Evolutionary conservation across 2,888 invertebrate genomes (phyloP).

Genomic region (Lamproptera curius): DNA sequence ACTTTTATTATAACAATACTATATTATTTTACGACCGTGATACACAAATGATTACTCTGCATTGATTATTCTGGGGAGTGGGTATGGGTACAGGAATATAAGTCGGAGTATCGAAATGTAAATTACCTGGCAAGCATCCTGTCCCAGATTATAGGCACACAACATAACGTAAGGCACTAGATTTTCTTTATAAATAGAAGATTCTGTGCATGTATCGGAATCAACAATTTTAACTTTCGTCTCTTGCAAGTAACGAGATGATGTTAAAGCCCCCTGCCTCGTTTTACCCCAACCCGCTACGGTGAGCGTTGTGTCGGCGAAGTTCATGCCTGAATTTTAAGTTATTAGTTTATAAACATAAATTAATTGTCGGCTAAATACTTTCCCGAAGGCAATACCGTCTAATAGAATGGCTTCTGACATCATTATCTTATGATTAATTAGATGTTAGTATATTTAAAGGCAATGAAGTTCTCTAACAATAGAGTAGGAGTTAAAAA

Average conservation of each 20-base stretch:
- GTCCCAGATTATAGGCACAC: constrained; percentile 79
- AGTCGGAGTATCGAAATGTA: neutral
- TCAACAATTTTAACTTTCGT: constrained; percentile 68
- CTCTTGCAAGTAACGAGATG: constrained; percentile 65
- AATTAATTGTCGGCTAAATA: too few relatives aligned
- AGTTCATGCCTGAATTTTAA: constrained; percentile 48
- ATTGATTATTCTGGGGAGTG: too few relatives aligned
- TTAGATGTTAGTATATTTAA: too few relatives aligned
- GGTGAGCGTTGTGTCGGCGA: constrained; percentile 45
- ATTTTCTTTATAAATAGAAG: constrained; percentile 59
- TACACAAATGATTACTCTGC: neutral
- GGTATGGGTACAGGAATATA: too few relatives aligned
- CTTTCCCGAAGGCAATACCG: too few relatives aligned
- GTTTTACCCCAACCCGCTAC: constrained; percentile 74
- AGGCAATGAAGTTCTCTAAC: too few relatives aligned
- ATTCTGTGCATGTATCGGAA: constrained; percentile 46
- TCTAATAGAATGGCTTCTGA: too few relatives aligned
- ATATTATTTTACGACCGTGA: neutral
- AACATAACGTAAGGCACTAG: constrained; percentile 66
- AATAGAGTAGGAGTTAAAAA: too few relatives aligned
- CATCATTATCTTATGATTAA: too few relatives aligned
- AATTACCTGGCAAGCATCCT: constrained; percentile 81
- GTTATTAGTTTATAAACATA: too few relatives aligned
- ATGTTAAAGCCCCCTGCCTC: constrained; percentile 55
- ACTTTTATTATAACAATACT: too few relatives aligned